Base-by-base conservation (phyloP, 2,888 invertebrate species). In the Scaptomyza tumidula region DNA sequence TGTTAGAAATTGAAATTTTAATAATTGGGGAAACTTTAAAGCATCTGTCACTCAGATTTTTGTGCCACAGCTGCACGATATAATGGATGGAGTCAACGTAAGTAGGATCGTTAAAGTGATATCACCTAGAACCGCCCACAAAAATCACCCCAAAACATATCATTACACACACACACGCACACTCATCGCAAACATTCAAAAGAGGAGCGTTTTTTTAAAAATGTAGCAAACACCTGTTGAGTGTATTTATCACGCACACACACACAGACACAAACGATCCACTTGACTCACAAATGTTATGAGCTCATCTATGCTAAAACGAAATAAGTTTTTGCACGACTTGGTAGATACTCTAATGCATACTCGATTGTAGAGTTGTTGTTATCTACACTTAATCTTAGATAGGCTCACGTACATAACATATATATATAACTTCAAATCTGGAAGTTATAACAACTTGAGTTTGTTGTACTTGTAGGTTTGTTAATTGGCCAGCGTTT, bases 401-500 rank as follows among this genome's bases (percentile, higher is more conserved):
- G 24, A 4, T 24, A 24, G 24, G 24, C 24, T 24, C 24, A 24
- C 5, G 24, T 24, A 24, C 24, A 24, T 24, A 24, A 0, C 24
- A 24, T 24, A 24, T 24, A 24, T 3, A 24, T 24, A 24, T 24
- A 4, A 24, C 24, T 24, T 2, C 5, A 24, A 24, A 5, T 19
- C 19, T 19, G 1, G 2, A 19, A 19, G 19, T 19, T 35, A 35
- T 37, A 31, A 31, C 9, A 31, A 31, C 31, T 33, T 10, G 6
- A 9, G 1, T 33, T 10, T 9, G 33, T 10, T 33, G 10, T 33
- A 33, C 33, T 33, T 6, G 6, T 6, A 6, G n/a, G n/a, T 14
- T 7, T 7, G 56, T 66, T 75, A 76, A 75, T 75, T 75, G 75
- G 66, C 46, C 59, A 54, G 46, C 37, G 49, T 53, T 75, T 75